Conservation (phyloP, 2,888 invertebrate species). For the Drosophila pseudotakahashii region DNA sequence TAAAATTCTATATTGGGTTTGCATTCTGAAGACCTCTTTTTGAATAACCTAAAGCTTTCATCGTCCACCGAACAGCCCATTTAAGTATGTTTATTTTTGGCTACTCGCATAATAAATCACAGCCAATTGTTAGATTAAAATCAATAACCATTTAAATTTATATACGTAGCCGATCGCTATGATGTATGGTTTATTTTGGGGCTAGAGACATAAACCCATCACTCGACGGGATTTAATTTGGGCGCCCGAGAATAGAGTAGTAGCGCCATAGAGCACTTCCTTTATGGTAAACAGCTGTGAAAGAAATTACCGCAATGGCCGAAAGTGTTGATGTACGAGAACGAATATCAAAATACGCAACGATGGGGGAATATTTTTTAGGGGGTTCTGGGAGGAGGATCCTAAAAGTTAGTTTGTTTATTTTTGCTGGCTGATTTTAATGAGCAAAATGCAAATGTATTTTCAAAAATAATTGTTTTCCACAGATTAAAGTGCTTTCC, state of each 20-base stretch:
- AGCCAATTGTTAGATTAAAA: constrained; percentile 42
- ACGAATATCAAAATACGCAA: constrained; percentile 54
- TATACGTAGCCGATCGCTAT: constrained; percentile 42
- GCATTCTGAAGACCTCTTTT: background rate
- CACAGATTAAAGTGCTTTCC: constrained; percentile 39
- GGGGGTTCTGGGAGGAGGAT: background rate
- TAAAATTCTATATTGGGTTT: background rate
- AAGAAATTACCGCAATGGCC: constrained; percentile 35
- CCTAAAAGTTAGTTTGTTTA: constrained; percentile 21
- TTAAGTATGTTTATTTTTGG: constrained; percentile 18
- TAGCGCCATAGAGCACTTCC: constrained; percentile 66
- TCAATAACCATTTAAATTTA: constrained; percentile 52
- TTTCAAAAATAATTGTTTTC: constrained; percentile 45
- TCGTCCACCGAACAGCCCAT: background rate
- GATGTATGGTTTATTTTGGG: constrained; percentile 63
- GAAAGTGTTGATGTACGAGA: constrained; percentile 59
- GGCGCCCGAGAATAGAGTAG: constrained; percentile 9
- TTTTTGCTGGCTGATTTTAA: constrained; percentile 47
- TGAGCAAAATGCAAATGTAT: constrained; percentile 52
- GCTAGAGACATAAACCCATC: constrained; percentile 62
- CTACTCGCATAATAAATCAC: constrained; percentile 34
- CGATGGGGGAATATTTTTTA: constrained; percentile 17
- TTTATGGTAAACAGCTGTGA: constrained; percentile 67
- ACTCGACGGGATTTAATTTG: constrained; percentile 43
- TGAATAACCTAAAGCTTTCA: background rate